Evolutionary conservation across 2,888 invertebrate genomes (phyloP), one percentile per base, ranked within the genome.

Genomic region (Oscheius sp.): DNA sequence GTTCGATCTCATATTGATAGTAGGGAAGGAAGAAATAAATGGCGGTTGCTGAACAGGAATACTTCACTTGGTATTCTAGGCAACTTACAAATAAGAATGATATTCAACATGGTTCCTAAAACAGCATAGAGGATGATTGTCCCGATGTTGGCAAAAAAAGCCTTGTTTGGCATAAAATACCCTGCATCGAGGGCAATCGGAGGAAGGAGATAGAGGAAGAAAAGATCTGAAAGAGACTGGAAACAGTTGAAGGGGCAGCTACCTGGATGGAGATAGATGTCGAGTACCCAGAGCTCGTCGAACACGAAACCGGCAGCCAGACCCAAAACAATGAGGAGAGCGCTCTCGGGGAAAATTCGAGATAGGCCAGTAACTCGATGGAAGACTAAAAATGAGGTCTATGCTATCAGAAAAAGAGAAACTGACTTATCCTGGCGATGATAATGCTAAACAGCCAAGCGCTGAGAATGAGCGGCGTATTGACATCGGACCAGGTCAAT

Each of bases 141-240:
- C 84, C 96, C 96, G 82, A 98, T 92, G 89, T 98, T 96, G 89
- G 96, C 64, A 89, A 98, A 97, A 91, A 98, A 98, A 86, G 97
- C 92, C 86, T 96, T 92, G 90, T 96, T 96, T 23, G 97, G 97
- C 96, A 98, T 96, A 90, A 96, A 97, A 90, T 98, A 98, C 6
- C 98, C 98, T 3, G 98, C 98, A 89, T 98, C 98, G 87, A 98
- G 91, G 83, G 98, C 97, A 86, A 98, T 98, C 49, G 98, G 98
- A 53, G 98, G 98, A 87, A 98, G 91, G 94, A 96, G 95, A 90
- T 95, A 96, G 80, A 97, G 92, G 91, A 97, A 98, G 92, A 98
- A 98, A 25, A 95, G 94, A 89, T 95, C 94, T 3, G 96, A 29
- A 78, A 75, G 49, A 58, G 35, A 9, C 35, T 6, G 35, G 23